Percentiles rank a stretch among this genome's conserved stretches.
These are phyloP conservation scores for Florisuga fusca DNA, from an alignment of 2,797 vertebrate genomes.

Conservation along the genomic window DNA sequence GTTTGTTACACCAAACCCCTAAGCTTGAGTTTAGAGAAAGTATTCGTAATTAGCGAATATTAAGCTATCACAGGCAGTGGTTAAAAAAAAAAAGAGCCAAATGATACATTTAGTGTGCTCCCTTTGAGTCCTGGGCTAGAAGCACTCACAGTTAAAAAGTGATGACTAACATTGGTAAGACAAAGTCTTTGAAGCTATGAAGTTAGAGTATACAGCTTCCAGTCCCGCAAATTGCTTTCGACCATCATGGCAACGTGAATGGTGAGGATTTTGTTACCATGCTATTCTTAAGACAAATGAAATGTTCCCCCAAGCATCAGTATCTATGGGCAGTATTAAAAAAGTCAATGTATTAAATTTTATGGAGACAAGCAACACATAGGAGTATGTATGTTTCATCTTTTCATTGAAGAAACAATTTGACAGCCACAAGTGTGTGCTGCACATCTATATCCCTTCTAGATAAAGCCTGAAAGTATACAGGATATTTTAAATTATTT, in stretches of 20 bases:
- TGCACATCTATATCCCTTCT: background rate
- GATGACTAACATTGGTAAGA: background rate
- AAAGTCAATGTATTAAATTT: background rate
- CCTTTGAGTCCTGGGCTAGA: background rate
- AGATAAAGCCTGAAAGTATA: background rate
- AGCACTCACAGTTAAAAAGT: background rate
- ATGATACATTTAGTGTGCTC: background rate
- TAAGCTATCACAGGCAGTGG: background rate
- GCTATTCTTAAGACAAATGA: background rate
- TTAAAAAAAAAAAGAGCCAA: background rate
- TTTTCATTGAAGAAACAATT: conserved; percentile 24
- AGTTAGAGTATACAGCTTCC: background rate
- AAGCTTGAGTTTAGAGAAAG: background rate
- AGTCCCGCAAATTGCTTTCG: background rate
- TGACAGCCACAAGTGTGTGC: background rate
- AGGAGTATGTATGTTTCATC: background rate
- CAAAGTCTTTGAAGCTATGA: background rate
- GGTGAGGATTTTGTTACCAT: background rate
- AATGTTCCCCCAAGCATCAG: background rate
- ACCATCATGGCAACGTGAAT: background rate
- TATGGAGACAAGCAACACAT: background rate
- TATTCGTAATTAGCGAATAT: background rate
- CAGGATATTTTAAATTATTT: conserved; percentile 11
- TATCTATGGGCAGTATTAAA: background rate
- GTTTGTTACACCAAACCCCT: background rate